Evolutionary conservation across 2,888 invertebrate species (phyloP), one percentile per base, ranked within the genome.

Genomic region (Poecilus cupreus): DNA sequence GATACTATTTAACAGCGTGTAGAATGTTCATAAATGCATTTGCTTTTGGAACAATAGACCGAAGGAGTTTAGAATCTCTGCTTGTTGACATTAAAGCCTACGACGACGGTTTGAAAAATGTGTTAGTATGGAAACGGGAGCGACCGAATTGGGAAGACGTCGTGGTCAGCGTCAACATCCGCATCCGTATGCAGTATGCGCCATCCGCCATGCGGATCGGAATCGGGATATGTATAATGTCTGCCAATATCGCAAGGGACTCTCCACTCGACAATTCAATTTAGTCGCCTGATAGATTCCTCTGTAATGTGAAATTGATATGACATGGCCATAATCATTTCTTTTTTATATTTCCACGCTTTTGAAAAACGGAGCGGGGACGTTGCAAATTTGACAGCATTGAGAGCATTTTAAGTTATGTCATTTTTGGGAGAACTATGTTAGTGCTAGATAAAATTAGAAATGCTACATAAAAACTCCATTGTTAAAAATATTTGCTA

Each of bases 271-370:
- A 88, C 88, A 89, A 88, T 88, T 89, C 88, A 88, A 89, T 89
- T 89, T 87, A 87, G 87, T 87, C 87, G 86, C 84, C 86, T 87
- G 88, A 89, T 88, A 88, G 88, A 88, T 88, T 87, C 87, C 84
- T 86, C 84, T 85, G 85, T 88, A 88, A 88, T 87, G 87, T 86
- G 88, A 89, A 88, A 88, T 88, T 88, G 88, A 89, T 88, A 88
- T 88, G 88, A 87, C 86, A 86, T 86, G 84, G 84, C 84, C 86
- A 84, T 64, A 85, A 87, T 87, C 86, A 84, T 83, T 85, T 83
- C 83, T 84, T 85, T 85, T 86, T 84, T 84, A 83, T 86, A 84
- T 84, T 85, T 64, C 26, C 18, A 64, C 8, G 64, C 13, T 37
- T 64, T 32, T 16, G 18, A 68, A 26, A 32, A 26, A 60, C 26